These are phyloP conservation scores for Xestobium rufovillosum DNA, from an alignment of 2,888 invertebrate species.

Conservation along the genomic window DNA sequence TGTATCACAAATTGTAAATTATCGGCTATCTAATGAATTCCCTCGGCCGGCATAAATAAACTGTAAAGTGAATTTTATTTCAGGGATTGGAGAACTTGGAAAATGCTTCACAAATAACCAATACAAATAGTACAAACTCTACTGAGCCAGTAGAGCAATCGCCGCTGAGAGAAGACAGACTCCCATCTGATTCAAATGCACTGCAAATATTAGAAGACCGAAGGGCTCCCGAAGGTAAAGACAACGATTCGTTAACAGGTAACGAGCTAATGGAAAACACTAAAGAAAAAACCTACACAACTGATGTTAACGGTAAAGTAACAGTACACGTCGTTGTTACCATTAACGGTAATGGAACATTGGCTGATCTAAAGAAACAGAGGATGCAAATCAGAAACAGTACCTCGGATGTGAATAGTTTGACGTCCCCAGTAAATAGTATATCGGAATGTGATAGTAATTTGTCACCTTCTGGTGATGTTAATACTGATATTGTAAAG, in stretches of 20 bases:
- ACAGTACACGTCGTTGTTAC: constrained; percentile 59
- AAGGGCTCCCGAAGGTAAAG: constrained; percentile 74
- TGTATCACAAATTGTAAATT: too few species aligned
- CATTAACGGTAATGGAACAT: constrained; percentile 69
- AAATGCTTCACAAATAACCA: constrained; percentile 1
- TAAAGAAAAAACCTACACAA: constrained; percentile 51
- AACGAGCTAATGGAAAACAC: constrained; percentile 55
- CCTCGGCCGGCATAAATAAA: constrained; percentile 1
- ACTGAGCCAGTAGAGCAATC: constrained; percentile 14
- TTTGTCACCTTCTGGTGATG: constrained; percentile 36
- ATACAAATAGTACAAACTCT: constrained; percentile 19
- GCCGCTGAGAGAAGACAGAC: constrained; percentile 4
- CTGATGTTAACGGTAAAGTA: constrained; percentile 64
- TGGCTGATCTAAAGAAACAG: constrained; percentile 90
- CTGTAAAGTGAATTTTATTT: constrained; percentile 18
- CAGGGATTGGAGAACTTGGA: constrained; percentile 32
- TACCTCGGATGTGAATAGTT: constrained; percentile 43
- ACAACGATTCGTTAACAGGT: constrained; percentile 60
- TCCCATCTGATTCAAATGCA: constrained; percentile 17
- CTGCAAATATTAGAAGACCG: constrained; percentile 37
- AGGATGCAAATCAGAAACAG: constrained; percentile 73
- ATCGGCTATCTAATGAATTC: too few species aligned
- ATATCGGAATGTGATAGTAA: constrained; percentile 45
- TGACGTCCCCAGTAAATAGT: constrained; percentile 40
- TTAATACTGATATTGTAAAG: constrained; percentile 49